phyloP scores from a whole-genome alignment of 2,888 invertebrate genomes.

The Drosophila seclusa region DNA sequence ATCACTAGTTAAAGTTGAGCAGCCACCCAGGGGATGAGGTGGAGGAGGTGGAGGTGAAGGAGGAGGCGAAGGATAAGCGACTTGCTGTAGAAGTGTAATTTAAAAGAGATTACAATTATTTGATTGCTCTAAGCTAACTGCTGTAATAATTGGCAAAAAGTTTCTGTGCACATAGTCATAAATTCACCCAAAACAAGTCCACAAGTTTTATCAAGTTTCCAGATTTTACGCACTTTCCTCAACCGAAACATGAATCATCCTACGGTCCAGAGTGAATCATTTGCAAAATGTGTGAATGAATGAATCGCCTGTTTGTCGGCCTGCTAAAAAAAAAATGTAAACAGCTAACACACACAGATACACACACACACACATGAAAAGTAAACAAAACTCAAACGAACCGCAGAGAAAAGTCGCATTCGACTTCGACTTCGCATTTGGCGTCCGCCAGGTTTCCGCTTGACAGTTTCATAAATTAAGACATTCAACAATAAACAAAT shows the following conservation, averaged over 20 bases:
- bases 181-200: conserved; percentile 58
- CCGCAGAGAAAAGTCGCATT: conserved; percentile 39
- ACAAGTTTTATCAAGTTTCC: conserved; percentile 52
- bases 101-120: conserved; percentile 79
- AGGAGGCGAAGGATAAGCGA: conserved; percentile 3
- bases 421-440: conserved; percentile 27
- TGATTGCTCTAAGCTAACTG: conserved; percentile 58
- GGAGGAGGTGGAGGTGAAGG: background rate
- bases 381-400: conserved; percentile 48
- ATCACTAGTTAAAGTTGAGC: conserved; percentile 46
- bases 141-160: conserved; percentile 45
- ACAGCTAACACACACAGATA: conserved; percentile 7
- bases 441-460: conserved; percentile 41
- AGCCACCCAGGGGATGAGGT: background rate
- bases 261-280: conserved; percentile 50
- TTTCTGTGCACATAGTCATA: conserved; percentile 58
- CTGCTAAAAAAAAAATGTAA: conserved; percentile 39
- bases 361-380: conserved; percentile 19
- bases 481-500: conserved; percentile 78
- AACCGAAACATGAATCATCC: conserved; percentile 45
- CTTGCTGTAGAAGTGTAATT: conserved; percentile 61
- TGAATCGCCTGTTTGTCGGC: conserved; percentile 51
- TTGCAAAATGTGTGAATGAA: conserved; percentile 45
- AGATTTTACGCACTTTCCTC: conserved; percentile 47
- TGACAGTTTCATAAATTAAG: conserved; percentile 80